Evolutionary conservation across 2,888 invertebrate species (phyloP).

Genomic region (Drosophila dives): DNA sequence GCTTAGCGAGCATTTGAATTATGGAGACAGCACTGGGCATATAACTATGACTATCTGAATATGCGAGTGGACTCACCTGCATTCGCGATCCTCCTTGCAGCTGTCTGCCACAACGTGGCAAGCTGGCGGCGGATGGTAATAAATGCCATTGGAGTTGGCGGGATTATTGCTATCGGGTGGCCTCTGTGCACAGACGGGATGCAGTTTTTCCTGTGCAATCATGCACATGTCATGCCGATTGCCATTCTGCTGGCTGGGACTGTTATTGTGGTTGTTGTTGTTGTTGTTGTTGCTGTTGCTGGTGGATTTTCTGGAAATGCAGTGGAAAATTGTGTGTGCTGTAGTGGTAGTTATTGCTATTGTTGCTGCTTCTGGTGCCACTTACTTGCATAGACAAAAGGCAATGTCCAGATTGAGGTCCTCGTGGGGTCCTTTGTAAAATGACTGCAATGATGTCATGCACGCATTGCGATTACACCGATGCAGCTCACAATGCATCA

Average conservation of each 20-base stretch:
- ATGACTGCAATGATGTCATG: conserved; percentile 93
- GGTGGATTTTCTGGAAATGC: conserved; percentile 90
- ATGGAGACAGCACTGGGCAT: conserved; percentile 41
- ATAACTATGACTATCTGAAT: conserved; percentile 24
- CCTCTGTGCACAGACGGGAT: conserved; percentile 94
- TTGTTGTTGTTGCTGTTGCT: conserved; percentile 21
- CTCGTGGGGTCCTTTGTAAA: conserved; percentile 92
- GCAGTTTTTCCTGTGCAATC: conserved; percentile 94
- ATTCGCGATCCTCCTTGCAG: conserved; percentile 92
- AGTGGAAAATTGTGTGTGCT: conserved; percentile 21
- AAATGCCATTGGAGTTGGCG: conserved; percentile 85
- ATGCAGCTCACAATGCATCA: conserved; percentile 91
- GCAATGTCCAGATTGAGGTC: conserved; percentile 95
- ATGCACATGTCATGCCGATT: conserved; percentile 94
- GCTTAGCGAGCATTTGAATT: conserved; percentile 61
- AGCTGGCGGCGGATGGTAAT: conserved; percentile 90
- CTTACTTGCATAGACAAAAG: conserved; percentile 97
- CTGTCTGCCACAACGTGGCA: conserved; percentile 93
- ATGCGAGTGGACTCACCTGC: conserved; percentile 88
- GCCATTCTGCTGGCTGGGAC: conserved; percentile 61
- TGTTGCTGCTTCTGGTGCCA: conserved; percentile 63
- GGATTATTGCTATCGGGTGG: conserved; percentile 87
- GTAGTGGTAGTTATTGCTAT: conserved; percentile 26
- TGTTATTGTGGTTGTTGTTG: conserved; percentile 28
- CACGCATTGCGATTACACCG: conserved; percentile 94